Conservation (phyloP, 2,113 vertebrate species). For the Gallinago undulata region DNA sequence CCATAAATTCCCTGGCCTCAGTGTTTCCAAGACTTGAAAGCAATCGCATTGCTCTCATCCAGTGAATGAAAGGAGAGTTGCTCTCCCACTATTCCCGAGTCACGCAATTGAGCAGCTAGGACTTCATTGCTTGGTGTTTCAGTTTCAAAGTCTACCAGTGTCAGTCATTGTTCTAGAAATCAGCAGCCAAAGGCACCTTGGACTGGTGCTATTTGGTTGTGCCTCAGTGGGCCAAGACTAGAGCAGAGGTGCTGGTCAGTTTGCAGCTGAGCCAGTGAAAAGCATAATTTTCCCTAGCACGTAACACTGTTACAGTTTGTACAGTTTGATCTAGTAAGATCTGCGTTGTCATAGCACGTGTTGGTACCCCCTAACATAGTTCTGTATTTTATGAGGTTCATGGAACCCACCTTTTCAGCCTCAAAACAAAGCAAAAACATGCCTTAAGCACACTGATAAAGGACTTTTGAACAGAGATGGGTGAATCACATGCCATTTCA, state of each 20-base stretch:
- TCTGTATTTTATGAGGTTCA: not conserved
- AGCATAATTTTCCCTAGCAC: not conserved
- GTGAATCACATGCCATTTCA: not conserved
- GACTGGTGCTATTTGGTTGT: not conserved
- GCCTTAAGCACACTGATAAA: not conserved
- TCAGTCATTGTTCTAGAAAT: not conserved
- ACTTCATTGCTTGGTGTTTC: not conserved
- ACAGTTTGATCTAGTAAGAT: not conserved
- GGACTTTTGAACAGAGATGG: not conserved
- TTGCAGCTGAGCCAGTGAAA: not conserved
- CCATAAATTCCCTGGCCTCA: not conserved
- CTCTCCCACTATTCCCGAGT: not conserved
- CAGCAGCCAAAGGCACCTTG: not conserved
- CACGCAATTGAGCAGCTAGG: accelerated
- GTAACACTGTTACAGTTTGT: too few relatives aligned
- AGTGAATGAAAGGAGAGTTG: not conserved
- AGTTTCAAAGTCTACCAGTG: not conserved
- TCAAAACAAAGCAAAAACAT: not conserved
- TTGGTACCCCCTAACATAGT: not conserved
- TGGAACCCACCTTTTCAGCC: not conserved
- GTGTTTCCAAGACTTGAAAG: not conserved
- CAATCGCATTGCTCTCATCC: not conserved
- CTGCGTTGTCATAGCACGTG: not conserved
- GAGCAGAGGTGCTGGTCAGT: not conserved
- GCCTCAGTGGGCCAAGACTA: not conserved